Conservation (phyloP, 2,888 invertebrate genomes). For the Ypsolopha sequella region DNA sequence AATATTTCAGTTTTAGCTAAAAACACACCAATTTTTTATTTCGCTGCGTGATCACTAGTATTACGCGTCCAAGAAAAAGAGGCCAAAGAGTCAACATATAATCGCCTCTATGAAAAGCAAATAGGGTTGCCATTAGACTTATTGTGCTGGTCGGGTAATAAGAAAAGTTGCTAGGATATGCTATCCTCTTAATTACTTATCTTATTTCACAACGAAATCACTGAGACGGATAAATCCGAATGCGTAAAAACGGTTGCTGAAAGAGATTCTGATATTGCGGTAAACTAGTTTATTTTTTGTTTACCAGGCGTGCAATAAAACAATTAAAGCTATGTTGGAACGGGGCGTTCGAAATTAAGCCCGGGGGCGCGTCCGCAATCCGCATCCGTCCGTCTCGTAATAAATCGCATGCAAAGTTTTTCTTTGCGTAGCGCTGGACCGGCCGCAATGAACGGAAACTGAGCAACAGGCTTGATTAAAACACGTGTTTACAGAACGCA, state of each 20-base stretch:
- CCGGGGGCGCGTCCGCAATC: conserved; percentile 52
- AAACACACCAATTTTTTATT: too few relatives aligned
- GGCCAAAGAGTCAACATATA: too few relatives aligned
- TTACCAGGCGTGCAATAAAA: conserved; percentile 35
- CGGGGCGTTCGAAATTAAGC: conserved; percentile 50
- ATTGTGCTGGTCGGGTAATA: too few relatives aligned
- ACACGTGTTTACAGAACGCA: conserved; percentile 68
- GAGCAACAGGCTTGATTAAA: conserved; percentile 71
- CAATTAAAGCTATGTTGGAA: conserved; percentile 35
- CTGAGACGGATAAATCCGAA: not conserved
- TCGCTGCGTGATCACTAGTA: too few relatives aligned
- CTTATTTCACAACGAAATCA: too few relatives aligned
- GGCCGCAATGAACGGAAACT: conserved; percentile 59
- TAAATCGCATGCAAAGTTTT: conserved; percentile 70
- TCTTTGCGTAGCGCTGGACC: conserved; percentile 56
- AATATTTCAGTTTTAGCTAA: too few relatives aligned
- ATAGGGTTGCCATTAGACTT: too few relatives aligned
- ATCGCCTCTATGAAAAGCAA: too few relatives aligned
- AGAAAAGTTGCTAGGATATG: too few relatives aligned
- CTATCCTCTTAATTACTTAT: too few relatives aligned
- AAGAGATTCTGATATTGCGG: not conserved
- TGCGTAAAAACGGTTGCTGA: not conserved
- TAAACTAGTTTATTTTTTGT: not conserved
- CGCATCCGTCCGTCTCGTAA: conserved; percentile 55
- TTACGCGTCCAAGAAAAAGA: too few relatives aligned